Conservation (phyloP, 2,888 invertebrate genomes). For the Eulithis prunata region DNA sequence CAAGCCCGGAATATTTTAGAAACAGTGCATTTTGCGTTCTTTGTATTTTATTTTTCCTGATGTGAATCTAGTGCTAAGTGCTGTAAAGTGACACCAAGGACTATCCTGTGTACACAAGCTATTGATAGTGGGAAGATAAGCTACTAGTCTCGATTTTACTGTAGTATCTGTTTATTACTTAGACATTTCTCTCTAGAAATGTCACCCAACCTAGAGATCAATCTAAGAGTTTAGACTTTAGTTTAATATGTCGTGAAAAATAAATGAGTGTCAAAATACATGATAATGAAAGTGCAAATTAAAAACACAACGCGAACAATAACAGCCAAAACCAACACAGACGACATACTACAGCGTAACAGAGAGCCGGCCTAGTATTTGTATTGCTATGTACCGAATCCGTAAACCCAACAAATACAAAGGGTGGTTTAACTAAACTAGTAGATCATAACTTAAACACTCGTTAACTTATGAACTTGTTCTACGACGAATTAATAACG, state of each 20-base stretch:
- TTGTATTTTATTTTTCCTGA: no score
- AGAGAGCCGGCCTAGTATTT: slow-evolving; percentile 37
- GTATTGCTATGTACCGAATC: not conserved
- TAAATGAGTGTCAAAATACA: slow-evolving; percentile 36
- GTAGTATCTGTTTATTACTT: no score
- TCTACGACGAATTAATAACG: not conserved
- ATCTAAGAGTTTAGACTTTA: not conserved
- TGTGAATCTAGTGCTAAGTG: no score
- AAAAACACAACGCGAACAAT: slow-evolving; percentile 55
- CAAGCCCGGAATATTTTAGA: no score
- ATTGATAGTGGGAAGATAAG: not conserved
- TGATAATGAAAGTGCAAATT: slow-evolving; percentile 65
- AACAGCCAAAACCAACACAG: slow-evolving; percentile 51
- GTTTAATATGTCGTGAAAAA: slow-evolving; percentile 13
- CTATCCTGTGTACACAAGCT: not conserved
- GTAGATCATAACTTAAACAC: not conserved
- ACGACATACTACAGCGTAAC: slow-evolving; percentile 49
- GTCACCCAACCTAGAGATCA: slow-evolving; percentile 6
- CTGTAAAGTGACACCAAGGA: no score
- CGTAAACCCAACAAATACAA: not conserved
- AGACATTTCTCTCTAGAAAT: not conserved
- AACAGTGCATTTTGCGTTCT: no score
- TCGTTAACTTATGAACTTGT: not conserved
- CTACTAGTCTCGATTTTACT: not conserved
- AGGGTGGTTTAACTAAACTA: not conserved